Conservation (phyloP, 2,797 vertebrate species). For the Rhynchotus rufescens region DNA sequence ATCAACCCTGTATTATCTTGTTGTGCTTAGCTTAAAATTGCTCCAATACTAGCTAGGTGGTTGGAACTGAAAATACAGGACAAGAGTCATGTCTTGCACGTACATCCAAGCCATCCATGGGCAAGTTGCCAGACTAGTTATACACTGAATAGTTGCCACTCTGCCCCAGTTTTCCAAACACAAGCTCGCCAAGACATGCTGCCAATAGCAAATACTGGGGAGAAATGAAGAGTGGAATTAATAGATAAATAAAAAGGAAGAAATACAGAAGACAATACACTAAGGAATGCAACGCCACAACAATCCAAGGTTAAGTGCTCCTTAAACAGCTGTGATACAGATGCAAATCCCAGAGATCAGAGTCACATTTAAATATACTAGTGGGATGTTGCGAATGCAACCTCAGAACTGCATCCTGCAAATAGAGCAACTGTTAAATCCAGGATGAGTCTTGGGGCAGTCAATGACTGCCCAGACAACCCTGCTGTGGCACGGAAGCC, state of each 20-base stretch:
- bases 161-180: background rate
- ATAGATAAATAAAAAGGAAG: background rate
- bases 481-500: fast-evolving
- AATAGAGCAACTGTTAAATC: background rate
- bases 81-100: background rate
- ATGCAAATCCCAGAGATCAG: background rate
- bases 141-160: background rate
- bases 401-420: background rate
- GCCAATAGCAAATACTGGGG: background rate
- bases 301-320: background rate
- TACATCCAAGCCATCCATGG: background rate
- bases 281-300: background rate
- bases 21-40: background rate
- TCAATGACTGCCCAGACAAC: background rate
- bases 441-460: background rate
- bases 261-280: background rate
- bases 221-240: background rate
- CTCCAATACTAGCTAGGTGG: background rate
- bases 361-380: background rate
- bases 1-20: background rate
- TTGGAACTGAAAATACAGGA: background rate
- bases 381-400: background rate
- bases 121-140: background rate
- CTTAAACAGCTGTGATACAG: background rate
- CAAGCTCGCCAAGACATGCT: background rate